A percentile compares a stretch with the other conserved stretches of the same genome.
Evolutionary conservation across 2,888 invertebrate species (phyloP).

Genomic region (Pelosia muscerda): DNA sequence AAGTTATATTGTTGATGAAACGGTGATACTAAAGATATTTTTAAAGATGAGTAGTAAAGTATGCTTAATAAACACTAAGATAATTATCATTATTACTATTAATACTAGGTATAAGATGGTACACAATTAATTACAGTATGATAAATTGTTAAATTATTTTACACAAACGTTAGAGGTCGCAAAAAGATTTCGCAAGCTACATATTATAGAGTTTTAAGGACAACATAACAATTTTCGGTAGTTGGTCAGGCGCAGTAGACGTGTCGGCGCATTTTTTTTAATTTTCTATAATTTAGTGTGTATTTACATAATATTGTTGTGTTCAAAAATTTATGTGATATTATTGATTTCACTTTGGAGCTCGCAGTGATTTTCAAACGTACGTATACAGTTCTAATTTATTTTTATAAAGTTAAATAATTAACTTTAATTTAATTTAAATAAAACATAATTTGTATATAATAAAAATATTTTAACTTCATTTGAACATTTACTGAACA

Average conservation of each 20-base stretch:
- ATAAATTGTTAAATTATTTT: conserved; percentile 3
- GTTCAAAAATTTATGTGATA: background rate
- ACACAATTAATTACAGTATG: background rate
- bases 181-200: conserved; percentile 22
- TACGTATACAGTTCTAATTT: conserved; percentile 1
- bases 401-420: background rate
- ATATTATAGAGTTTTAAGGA: conserved; percentile 33
- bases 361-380: conserved; percentile 17
- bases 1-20: background rate
- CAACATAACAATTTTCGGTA: conserved; percentile 32
- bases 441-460: too few species aligned
- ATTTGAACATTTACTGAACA: too few species aligned
- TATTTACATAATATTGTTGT: background rate
- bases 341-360: conserved; percentile 12
- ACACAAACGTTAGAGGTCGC: conserved; percentile 19
- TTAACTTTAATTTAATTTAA: too few species aligned
- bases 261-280: conserved; percentile 17
- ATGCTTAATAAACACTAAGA: too few species aligned
- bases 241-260: conserved; percentile 33
- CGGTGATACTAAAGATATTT: background rate
- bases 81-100: too few species aligned
- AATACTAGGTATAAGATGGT: too few species aligned
- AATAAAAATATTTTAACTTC: too few species aligned
- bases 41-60: too few species aligned
- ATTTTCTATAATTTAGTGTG: background rate